These are phyloP conservation scores for Halcyon badia DNA, from an alignment of 2,797 vertebrate species.

Conservation along the genomic window DNA sequence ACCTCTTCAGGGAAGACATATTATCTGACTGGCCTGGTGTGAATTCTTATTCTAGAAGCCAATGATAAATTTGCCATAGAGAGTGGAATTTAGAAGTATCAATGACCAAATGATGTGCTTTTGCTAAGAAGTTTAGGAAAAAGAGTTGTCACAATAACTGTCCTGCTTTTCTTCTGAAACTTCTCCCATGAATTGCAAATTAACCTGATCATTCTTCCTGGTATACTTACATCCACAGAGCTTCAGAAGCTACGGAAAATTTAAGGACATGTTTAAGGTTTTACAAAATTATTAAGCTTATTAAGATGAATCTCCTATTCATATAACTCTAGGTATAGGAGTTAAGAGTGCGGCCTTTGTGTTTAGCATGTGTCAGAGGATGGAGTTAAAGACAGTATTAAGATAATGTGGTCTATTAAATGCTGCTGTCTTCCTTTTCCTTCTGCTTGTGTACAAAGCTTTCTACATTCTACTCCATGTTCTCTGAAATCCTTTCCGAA, in stretches of 20 bases:
- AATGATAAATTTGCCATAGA: background rate
- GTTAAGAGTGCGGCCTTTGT: background rate
- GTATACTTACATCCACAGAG: background rate
- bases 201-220: background rate
- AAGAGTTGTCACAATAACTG: background rate
- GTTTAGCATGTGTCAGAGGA: background rate
- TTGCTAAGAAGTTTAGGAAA: background rate
- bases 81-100: background rate
- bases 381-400: background rate
- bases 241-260: background rate
- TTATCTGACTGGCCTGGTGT: background rate
- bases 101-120: background rate
- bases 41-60: background rate
- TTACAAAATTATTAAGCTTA: background rate
- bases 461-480: background rate
- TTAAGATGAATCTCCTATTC: background rate
- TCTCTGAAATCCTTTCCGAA: background rate
- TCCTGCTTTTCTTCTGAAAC: background rate
- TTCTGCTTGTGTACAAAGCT: background rate
- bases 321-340: background rate
- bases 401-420: background rate
- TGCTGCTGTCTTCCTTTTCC: background rate
- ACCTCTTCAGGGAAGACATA: background rate
- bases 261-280: background rate
- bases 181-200: background rate